Base-by-base conservation (phyloP, 1,140 invertebrate genomes). In the Leucophenga varia region DNA sequence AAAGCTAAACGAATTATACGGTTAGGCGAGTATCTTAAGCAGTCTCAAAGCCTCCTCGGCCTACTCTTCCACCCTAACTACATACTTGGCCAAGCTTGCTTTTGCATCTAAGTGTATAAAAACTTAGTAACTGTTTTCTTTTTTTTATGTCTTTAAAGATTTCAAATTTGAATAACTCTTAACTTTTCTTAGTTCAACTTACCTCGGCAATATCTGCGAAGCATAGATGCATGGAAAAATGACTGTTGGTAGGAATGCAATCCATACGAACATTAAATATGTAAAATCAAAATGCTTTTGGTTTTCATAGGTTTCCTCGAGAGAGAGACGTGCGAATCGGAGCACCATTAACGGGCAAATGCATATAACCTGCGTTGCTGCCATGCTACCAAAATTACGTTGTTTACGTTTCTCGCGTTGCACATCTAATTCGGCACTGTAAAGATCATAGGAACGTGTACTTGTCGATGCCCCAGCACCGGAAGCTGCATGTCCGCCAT, bases 291-390 rank as follows among this genome's bases (percentile, higher is more conserved):
- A 85, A 57, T 84, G 81, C 16, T 79, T 80, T 14, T 76, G 80
- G 59, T 87, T 89, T 30, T 85, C 82, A 49, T 87, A 84, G 0
- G 84, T 88, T 63, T 88, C 86, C 30, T 80, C 74, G 9, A 88
- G 69, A 20, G 84, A 81, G 43, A 85, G 78, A 34, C 84, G 79
- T 0, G 84, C 84, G 12, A 89, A 72, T 55, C 83, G 79, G 2
- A 88, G 75, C 22, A 87, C 78, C 79, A 86, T 86, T 28, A 87
- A 61, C 1, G 86, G 86, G 55, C 83, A 84, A 44, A 87, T 71
- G 52, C 82, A 86, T 30, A 86, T 78, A 17, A 82, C 84, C 55
- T 86, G 86, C 10, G 81, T 60, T 8, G 81, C 80, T 3, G 85
- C 81, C 79, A 87, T 88, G 35, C 79, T 74, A 7, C 84, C 81